These are phyloP conservation scores for Sula dactylatra DNA, from an alignment of 2,113 vertebrate genomes.

Conservation along the genomic window DNA sequence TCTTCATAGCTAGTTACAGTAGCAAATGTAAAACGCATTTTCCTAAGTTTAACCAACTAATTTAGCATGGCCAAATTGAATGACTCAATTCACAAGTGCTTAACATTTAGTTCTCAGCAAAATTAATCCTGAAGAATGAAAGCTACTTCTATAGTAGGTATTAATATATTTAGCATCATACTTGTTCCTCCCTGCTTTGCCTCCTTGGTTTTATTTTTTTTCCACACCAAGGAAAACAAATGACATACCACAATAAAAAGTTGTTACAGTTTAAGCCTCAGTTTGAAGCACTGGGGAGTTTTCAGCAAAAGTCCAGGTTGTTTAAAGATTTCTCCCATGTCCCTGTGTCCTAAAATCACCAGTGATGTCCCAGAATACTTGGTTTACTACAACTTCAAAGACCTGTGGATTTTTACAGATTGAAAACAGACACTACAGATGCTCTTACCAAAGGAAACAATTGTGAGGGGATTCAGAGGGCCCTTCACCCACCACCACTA, in stretches of 20 bases:
- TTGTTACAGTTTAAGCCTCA: background rate
- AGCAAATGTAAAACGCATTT: background rate
- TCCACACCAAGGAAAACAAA: background rate
- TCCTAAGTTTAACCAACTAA: background rate
- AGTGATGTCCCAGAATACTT: background rate
- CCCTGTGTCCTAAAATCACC: background rate
- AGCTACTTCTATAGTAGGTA: background rate
- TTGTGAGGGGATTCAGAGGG: background rate
- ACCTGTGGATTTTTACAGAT: background rate
- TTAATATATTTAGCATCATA: background rate
- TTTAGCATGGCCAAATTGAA: background rate
- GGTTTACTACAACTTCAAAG: background rate
- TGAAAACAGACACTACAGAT: background rate
- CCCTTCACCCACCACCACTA: background rate
- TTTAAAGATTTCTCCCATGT: background rate
- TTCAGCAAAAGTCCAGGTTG: background rate
- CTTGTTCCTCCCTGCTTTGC: background rate
- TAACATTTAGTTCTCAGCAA: background rate
- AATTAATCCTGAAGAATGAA: background rate
- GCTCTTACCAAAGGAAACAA: background rate
- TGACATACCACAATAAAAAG: background rate
- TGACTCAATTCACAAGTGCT: background rate
- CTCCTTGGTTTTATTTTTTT: background rate
- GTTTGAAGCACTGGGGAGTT: background rate
- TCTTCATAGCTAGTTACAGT: background rate